Base-by-base conservation (phyloP, 2,113 vertebrate species). In the Cheilinus undulatus region DNA sequence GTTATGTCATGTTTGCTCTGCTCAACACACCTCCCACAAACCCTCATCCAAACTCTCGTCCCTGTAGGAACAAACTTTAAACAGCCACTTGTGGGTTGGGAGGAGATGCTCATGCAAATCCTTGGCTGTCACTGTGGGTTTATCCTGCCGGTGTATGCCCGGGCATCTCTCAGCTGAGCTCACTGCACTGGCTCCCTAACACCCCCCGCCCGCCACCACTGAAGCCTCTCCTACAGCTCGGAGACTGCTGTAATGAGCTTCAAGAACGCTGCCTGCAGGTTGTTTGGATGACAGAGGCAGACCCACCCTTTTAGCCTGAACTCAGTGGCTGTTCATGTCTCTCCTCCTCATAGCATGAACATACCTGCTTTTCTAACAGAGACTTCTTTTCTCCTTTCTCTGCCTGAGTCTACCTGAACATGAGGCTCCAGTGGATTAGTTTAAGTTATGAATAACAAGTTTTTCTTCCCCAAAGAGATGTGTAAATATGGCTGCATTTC, bases 201-300 rank as follows among this genome's bases (percentile, higher is more conserved):
- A 84, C 73, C 76, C 81, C 32, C 75, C 38, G 73, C 60, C 76
- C 81, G 8, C 75, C 38, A 74, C 60, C 26, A 2, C 78, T 66
- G 63, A 22, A 72, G 72, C 65, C 23, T 71, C 56, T 87, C 87
- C 87, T 86, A 68, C 68, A 69, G 85, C 87, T 79, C 90, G 62
- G 69, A 87, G 73, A 82, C 70, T 75, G 62, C 85, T 30, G 82
- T 94, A 94, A 93, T 92, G 90, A 93, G 93, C 91, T 93, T 92
- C 91, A 91, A 88, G 82, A 92, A 89, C 90, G 91, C 88, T 72
- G 34, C 73, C 69, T 86, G 87, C 61, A 62, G 80, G 74, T 82
- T 72, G 85, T 87, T 84, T 73, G 64, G 61, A 65, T 52, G 84
- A 71, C 73, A 61, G 50, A 73, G 61, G 67, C 67, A 80, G 77